Percentiles rank a stretch among this genome's conserved stretches.
phyloP scores from a whole-genome alignment of 1,140 invertebrate genomes.

The Cotesia glomerata region DNA sequence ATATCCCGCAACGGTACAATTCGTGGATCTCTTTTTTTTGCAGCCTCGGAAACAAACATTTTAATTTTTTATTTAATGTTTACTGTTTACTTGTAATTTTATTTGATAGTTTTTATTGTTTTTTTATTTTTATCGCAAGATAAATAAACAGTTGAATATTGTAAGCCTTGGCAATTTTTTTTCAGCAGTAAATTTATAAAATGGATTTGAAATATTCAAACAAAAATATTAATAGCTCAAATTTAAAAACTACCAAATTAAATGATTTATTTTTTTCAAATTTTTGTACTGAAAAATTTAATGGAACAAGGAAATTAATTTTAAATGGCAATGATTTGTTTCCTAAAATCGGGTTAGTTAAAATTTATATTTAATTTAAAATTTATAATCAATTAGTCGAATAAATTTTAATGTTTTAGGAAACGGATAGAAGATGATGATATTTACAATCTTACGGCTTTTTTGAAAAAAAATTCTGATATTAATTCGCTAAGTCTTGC shows the following conservation, averaged over 20 bases:
- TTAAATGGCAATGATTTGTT: conserved; percentile 50
- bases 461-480: conserved; percentile 56
- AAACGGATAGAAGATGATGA: conserved; percentile 59
- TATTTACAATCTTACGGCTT: conserved; percentile 58
- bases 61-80: not conserved
- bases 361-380: not conserved
- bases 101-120: not conserved
- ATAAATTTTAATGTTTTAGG: conserved; percentile 32
- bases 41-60: not conserved
- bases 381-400: not conserved
- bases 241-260: conserved; percentile 18
- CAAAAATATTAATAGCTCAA: not conserved
- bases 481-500: conserved; percentile 62
- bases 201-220: not conserved
- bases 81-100: not conserved
- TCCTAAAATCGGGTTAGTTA: conserved; percentile 42
- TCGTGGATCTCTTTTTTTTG: conserved; percentile 11
- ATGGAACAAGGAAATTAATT: conserved; percentile 51
- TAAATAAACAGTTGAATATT: conserved; percentile 1
- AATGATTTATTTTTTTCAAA: conserved; percentile 46
- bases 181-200: not conserved
- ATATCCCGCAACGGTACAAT: conserved; percentile 42
- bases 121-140: conserved; percentile 1
- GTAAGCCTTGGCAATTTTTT: not conserved
- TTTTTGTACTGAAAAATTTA: conserved; percentile 53